phyloP scores from a whole-genome alignment of 2,888 invertebrate genomes.

The Stenotaenia linearis region DNA sequence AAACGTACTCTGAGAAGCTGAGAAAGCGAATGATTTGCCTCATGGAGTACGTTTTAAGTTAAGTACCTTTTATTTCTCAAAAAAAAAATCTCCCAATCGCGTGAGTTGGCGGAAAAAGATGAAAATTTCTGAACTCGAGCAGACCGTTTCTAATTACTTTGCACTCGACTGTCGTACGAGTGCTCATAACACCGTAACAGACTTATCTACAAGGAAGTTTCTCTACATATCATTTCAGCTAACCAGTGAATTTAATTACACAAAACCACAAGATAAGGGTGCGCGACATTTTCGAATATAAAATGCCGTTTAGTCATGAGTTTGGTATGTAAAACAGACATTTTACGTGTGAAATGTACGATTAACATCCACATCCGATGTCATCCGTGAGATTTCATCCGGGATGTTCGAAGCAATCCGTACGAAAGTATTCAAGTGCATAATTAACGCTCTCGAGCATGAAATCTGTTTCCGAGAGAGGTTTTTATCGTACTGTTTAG shows the following conservation, averaged over 20 bases:
- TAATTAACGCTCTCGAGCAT: background rate
- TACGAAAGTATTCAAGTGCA: background rate
- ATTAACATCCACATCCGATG: background rate
- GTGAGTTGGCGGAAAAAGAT: background rate
- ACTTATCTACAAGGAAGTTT: background rate
- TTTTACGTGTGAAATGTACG: background rate
- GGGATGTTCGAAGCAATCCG: background rate
- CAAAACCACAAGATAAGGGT: too few relatives aligned
- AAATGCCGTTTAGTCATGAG: too few relatives aligned
- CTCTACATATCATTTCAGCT: background rate
- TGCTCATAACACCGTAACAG: background rate
- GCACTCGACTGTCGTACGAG: background rate
- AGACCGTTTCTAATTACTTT: slow-evolving; percentile 1
- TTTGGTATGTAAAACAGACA: background rate
- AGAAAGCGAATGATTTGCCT: background rate
- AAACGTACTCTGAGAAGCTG: background rate
- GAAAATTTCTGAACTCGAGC: background rate
- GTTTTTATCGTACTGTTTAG: slow-evolving; percentile 3
- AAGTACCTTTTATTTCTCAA: background rate
- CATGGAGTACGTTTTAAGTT: background rate
- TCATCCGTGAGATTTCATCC: background rate
- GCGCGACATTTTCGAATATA: too few relatives aligned
- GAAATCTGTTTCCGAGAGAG: slow-evolving; percentile 1
- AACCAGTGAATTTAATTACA: background rate
- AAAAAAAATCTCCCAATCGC: background rate